Percentiles rank a stretch among this genome's conserved stretches.
Evolutionary conservation across 2,797 vertebrate genomes (phyloP).

Genomic region (Streptopelia turtur): DNA sequence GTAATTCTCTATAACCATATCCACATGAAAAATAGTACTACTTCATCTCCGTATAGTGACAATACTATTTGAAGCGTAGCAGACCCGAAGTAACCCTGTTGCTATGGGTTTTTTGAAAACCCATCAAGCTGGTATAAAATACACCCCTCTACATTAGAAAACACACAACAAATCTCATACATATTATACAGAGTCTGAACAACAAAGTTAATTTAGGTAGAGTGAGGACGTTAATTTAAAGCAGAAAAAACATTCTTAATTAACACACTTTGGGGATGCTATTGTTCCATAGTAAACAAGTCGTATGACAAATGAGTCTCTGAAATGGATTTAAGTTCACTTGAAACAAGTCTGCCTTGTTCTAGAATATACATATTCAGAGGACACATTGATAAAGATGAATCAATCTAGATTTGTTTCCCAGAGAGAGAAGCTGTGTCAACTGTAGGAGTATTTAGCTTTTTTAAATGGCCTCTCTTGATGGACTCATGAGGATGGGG

Average conservation of each 20-base stretch:
- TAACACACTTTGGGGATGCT: neutral
- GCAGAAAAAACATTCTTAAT: neutral
- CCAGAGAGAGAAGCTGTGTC: neutral
- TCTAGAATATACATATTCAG: neutral
- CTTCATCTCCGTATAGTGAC: neutral
- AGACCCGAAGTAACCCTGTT: neutral
- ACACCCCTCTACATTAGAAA: neutral
- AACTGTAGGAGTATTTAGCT: neutral
- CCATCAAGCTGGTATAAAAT: neutral
- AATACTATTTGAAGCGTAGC: neutral
- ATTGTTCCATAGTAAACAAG: neutral
- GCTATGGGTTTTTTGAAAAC: neutral
- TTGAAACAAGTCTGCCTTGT: neutral
- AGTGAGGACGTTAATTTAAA: neutral
- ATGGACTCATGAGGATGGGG: neutral
- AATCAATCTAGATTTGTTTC: neutral
- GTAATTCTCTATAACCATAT: neutral
- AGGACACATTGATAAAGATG: neutral
- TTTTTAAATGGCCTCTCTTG: neutral
- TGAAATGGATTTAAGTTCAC: neutral
- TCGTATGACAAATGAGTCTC: neutral
- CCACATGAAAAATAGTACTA: neutral
- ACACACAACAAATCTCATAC: neutral
- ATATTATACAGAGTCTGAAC: accelerated
- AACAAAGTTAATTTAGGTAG: neutral